Evolutionary conservation across 2,888 invertebrate genomes (phyloP).

Genomic region (Zygothrica quintamaculata): DNA sequence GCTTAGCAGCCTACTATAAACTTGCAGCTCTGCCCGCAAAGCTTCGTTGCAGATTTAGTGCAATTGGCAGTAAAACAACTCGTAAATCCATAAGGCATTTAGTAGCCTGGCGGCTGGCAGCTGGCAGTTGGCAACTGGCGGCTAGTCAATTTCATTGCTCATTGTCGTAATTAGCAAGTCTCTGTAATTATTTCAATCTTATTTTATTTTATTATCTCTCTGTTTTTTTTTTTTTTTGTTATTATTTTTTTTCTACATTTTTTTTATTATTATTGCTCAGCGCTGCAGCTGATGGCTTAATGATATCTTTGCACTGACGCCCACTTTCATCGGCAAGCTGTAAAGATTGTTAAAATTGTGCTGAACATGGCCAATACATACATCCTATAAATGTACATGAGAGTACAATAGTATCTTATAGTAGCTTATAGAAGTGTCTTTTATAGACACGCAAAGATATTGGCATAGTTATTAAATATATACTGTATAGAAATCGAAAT

Average conservation of each 20-base stretch:
- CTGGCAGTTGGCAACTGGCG: constrained; percentile 29
- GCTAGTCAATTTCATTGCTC: constrained; percentile 63
- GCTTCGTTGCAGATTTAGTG: constrained; percentile 83
- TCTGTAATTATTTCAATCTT: constrained; percentile 66
- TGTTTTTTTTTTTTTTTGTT: constrained; percentile 14
- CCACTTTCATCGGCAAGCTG: constrained; percentile 78
- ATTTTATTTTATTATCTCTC: constrained; percentile 33
- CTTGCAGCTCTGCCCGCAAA: constrained; percentile 62
- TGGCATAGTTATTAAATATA: constrained; percentile 44
- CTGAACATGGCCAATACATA: constrained; percentile 4
- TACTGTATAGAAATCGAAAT: constrained; percentile 68
- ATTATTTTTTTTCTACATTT: constrained; percentile 29
- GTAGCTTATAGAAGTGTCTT: constrained; percentile 32
- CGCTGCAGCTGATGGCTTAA: constrained; percentile 43
- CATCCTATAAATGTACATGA: background rate
- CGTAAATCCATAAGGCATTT: background rate
- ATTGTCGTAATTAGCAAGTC: constrained; percentile 75
- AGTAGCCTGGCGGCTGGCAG: background rate
- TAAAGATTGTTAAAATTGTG: constrained; percentile 26
- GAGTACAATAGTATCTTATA: background rate
- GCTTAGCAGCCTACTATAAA: constrained; percentile 32
- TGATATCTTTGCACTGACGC: constrained; percentile 64
- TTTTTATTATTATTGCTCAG: constrained; percentile 23
- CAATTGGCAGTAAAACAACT: constrained; percentile 56
- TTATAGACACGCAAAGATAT: constrained; percentile 64